phyloP scores from a whole-genome alignment of 2,888 invertebrate species.

The Hypsopygia costalis region DNA sequence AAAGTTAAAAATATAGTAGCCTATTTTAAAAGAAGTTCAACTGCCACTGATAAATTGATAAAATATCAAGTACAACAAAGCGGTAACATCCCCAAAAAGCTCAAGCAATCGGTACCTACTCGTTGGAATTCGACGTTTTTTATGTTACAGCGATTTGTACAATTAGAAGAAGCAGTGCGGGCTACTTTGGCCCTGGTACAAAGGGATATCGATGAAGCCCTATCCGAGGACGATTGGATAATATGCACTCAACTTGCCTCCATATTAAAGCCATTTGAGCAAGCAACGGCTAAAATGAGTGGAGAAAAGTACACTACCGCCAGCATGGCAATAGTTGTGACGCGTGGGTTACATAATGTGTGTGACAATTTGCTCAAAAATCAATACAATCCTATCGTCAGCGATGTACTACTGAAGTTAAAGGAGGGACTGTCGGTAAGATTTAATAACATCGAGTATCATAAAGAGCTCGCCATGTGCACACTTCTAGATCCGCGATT shows the following conservation, averaged over 20 bases:
- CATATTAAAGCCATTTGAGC: constrained; percentile 21
- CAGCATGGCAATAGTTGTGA: constrained; percentile 20
- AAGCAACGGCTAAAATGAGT: constrained; percentile 18
- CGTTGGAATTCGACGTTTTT: no score
- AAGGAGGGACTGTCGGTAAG: constrained; percentile 14
- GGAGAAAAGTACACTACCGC: constrained; percentile 24
- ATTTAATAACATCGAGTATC: constrained; percentile 19
- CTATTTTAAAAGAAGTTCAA: constrained; percentile 21
- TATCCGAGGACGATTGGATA: constrained; percentile 22
- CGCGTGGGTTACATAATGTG: constrained; percentile 7
- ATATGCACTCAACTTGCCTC: neutral
- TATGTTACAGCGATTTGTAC: constrained; percentile 22
- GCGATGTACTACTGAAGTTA: constrained; percentile 12
- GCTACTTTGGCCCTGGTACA: constrained; percentile 17
- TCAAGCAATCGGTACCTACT: constrained; percentile 26
- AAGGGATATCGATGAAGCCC: constrained; percentile 13
- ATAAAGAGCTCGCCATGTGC: constrained; percentile 17
- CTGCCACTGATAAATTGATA: constrained; percentile 18
- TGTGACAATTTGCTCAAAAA: neutral
- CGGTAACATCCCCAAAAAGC: constrained; percentile 17
- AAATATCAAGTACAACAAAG: constrained; percentile 24
- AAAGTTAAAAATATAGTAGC: constrained; percentile 22
- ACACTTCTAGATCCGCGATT: constrained; percentile 21
- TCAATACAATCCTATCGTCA: neutral
- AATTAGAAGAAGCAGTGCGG: constrained; percentile 21